Evolutionary conservation across 2,797 vertebrate genomes (phyloP).

Genomic region (Intellagama lesueurii): DNA sequence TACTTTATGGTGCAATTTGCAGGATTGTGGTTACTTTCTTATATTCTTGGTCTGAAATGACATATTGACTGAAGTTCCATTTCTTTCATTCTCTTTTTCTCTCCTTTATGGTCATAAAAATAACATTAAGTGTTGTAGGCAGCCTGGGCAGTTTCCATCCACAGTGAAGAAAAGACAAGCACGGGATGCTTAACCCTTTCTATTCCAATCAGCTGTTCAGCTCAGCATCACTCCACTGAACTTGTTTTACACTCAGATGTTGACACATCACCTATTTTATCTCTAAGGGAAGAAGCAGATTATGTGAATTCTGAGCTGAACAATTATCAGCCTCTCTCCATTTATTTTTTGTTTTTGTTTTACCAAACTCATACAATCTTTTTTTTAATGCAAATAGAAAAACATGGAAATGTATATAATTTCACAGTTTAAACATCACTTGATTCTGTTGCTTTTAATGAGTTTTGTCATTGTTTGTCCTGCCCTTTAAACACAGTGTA

Average conservation of each 20-base stretch:
- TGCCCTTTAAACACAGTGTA: not conserved
- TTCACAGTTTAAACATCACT: no score
- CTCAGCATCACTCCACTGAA: not conserved
- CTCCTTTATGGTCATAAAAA: not conserved
- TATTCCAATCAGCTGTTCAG: not conserved
- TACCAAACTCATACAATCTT: no score
- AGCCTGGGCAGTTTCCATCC: not conserved
- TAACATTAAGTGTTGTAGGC: no score
- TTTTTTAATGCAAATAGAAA: no score
- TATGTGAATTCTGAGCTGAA: no score
- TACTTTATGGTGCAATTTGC: not conserved
- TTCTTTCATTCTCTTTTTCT: not conserved
- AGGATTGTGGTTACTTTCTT: not conserved
- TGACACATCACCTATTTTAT: no score
- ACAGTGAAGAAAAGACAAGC: not conserved
- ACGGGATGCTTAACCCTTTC: not conserved
- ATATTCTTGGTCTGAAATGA: not conserved
- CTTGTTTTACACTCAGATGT: not conserved
- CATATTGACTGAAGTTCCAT: not conserved
- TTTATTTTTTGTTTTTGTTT: no score
- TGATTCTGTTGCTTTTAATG: not conserved
- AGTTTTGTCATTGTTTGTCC: not conserved
- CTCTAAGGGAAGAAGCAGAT: no score
- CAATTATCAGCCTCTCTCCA: no score
- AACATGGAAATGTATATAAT: no score